Percentiles rank a stretch among this genome's conserved stretches.
phyloP scores from a whole-genome alignment of 2,113 vertebrate genomes.

The Euleptes europaea region DNA sequence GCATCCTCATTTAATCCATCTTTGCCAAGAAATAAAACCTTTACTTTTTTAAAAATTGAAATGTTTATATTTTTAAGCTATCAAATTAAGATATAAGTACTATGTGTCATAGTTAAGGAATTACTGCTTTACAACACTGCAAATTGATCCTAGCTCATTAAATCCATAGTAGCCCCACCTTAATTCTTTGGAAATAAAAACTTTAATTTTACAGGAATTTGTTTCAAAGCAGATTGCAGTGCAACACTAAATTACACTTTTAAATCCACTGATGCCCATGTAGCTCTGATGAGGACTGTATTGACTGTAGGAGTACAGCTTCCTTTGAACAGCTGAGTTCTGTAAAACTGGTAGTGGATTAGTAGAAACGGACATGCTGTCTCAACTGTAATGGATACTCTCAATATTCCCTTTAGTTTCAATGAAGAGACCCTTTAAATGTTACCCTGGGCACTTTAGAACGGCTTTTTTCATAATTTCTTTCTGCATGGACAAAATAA shows the following conservation, averaged over 20 bases:
- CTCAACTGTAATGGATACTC: no score
- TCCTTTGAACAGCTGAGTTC: conserved; percentile 14
- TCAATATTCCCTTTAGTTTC: not conserved
- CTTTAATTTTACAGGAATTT: not conserved
- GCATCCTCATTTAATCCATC: conserved; percentile 57
- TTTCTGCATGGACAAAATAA: not conserved
- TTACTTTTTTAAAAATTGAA: not conserved
- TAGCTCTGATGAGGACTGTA: no score
- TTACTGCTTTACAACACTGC: fast-evolving
- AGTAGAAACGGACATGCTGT: not conserved
- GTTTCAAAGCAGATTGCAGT: not conserved
- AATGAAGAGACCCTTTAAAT: not conserved
- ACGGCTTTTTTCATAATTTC: not conserved
- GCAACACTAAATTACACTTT: not conserved
- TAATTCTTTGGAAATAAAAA: not conserved
- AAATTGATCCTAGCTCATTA: not conserved
- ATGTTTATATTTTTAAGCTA: not conserved
- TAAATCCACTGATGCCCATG: no score
- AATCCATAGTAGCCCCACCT: not conserved
- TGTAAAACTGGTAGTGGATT: not conserved
- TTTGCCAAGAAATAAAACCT: conserved; percentile 24
- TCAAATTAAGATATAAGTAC: not conserved
- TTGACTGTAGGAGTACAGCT: not conserved
- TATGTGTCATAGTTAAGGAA: fast-evolving
- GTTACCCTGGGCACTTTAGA: not conserved